Evolutionary conservation across 2,888 invertebrate species (phyloP).

Genomic region (Zhengitettix transpicula): DNA sequence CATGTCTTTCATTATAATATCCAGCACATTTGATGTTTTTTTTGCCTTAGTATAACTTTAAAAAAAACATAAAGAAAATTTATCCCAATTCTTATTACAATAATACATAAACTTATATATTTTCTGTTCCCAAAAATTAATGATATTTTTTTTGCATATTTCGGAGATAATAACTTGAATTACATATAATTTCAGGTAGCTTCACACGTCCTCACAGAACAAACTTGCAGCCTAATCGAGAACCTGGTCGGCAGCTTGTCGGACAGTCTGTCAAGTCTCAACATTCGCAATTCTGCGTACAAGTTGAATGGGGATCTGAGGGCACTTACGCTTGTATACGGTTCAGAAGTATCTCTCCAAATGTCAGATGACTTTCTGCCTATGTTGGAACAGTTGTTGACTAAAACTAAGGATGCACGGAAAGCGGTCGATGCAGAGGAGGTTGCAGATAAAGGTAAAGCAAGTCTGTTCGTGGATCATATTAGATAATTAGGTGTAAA

Average conservation of each 20-base stretch:
- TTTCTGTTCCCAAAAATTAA: too few relatives aligned
- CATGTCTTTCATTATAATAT: too few relatives aligned
- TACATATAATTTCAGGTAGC: slow-evolving; percentile 29
- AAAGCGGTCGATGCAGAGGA: slow-evolving; percentile 15
- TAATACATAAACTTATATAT: too few relatives aligned
- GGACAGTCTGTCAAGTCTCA: slow-evolving; percentile 30
- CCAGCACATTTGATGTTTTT: too few relatives aligned
- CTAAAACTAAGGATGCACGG: slow-evolving; percentile 18
- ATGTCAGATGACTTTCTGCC: slow-evolving; percentile 22
- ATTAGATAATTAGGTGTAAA: too few relatives aligned
- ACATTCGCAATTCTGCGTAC: slow-evolving; percentile 31
- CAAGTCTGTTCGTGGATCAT: too few relatives aligned
- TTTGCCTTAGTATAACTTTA: too few relatives aligned
- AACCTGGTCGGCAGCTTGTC: slow-evolving; percentile 41
- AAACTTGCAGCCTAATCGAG: slow-evolving; percentile 40
- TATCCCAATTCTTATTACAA: too few relatives aligned
- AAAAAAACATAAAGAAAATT: too few relatives aligned
- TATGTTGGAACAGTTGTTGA: slow-evolving; percentile 22
- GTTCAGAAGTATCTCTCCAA: slow-evolving; percentile 24
- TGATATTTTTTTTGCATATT: too few relatives aligned
- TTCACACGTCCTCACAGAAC: slow-evolving; percentile 40
- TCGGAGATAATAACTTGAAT: too few relatives aligned
- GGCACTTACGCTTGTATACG: slow-evolving; percentile 39
- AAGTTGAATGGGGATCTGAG: slow-evolving; percentile 37
- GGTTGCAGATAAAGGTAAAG: background rate